Base-by-base conservation (phyloP, 1,140 invertebrate species). In the Sarcophaga bullata region DNA sequence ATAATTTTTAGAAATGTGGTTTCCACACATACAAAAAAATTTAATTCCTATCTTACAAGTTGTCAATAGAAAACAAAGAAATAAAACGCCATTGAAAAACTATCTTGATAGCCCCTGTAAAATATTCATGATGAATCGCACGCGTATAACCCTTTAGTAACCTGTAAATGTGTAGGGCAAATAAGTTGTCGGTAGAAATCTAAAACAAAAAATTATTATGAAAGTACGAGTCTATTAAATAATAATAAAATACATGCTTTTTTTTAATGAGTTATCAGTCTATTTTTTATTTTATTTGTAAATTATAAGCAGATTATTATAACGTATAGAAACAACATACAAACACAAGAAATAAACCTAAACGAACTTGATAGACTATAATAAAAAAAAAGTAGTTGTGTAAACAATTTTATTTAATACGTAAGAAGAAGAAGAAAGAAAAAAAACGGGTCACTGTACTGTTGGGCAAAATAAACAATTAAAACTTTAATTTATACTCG, bases 371-470 rank as follows among this genome's bases (percentile, higher is more conserved):
- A 58, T 58, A 58, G 15, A 58, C n/a, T 58, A 6, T 58, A 58
- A 58, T 52, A 6, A 58, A 58, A 58, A 58, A n/a, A n/a, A 48
- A 76, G 7, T 17, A 76, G 47, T 76, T 76, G 73, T 49, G 73
- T 76, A 76, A 76, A 76, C 73, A 76, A 49, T 73, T 68, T 73
- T 73, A 47, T 73, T 73, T 47, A 8, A 5, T 73, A 37, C 47
- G 8, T 73, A 46, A 37, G 25, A 73, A 10, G 46, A 73, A 10
- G 46, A 47, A 73, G 15, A 73, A 17, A 19, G 15, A 48, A 49
- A 76, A 76, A 76, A 76, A 48, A 1, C 73, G 73, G 73, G 73
- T 76, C 73, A 76, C 73, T 76, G 73, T 76, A 76, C 73, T 76
- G 46, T 76, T 48, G 73, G 9, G 48, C 73, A n/a, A 76, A 58